These are phyloP conservation scores for Campoletis sonorensis DNA, from an alignment of 1,140 invertebrate species.

Conservation along the genomic window DNA sequence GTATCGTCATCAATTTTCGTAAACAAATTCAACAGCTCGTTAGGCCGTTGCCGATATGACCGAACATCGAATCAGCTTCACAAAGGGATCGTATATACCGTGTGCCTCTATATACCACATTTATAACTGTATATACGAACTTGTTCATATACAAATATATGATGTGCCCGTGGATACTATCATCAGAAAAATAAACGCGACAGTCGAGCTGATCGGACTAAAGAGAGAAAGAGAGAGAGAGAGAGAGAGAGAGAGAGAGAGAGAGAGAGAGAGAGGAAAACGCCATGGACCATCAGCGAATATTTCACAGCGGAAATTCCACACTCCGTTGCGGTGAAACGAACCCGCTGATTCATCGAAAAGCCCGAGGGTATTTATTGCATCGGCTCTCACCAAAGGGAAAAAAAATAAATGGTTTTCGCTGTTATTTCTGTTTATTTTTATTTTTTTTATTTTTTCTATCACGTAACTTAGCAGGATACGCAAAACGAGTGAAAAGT, in stretches of 20 bases:
- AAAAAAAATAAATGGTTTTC: conserved; percentile 1
- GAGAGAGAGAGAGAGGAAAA: not conserved
- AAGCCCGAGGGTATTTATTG: conserved; percentile 14
- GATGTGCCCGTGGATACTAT: not conserved
- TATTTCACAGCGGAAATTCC: conserved; percentile 6
- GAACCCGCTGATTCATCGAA: conserved; percentile 18
- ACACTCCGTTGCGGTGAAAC: not conserved
- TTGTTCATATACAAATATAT: not conserved
- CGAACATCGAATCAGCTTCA: not conserved
- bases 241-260: no score
- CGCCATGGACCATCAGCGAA: conserved; percentile 8
- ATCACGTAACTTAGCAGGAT: not conserved
- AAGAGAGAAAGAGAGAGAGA: not conserved
- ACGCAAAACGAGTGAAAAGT: no score
- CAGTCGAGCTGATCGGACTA: not conserved
- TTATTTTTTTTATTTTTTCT: not conserved
- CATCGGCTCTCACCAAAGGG: not conserved
- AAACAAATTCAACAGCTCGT: conserved; percentile 15
- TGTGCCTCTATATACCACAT: no score
- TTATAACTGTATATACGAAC: not conserved
- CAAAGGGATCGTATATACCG: conserved; percentile 1
- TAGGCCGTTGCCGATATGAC: not conserved
- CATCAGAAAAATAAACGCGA: not conserved
- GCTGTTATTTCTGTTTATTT: not conserved
- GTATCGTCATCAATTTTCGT: conserved; percentile 6